Evolutionary conservation across 2,797 vertebrate species (phyloP).

Genomic region (Gymnothorax javanicus): DNA sequence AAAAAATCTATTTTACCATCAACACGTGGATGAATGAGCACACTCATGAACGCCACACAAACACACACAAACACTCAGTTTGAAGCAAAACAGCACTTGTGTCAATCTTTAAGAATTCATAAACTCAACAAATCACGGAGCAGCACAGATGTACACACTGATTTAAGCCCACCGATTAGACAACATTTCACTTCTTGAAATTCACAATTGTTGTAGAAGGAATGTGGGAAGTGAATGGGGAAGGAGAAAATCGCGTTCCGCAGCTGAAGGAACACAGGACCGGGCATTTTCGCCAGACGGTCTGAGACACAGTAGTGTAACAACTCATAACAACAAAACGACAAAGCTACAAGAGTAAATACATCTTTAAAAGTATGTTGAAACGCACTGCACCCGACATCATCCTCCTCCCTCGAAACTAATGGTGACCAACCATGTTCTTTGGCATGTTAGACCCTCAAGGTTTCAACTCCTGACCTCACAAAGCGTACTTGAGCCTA

Average conservation of each 20-base stretch:
- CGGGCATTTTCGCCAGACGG: not conserved
- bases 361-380: not conserved
- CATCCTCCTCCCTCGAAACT: not conserved
- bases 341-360: not conserved
- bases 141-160: not conserved
- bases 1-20: not conserved
- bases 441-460: too few relatives aligned
- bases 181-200: not conserved
- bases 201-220: not conserved
- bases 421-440: too few relatives aligned
- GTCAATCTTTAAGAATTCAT: not conserved
- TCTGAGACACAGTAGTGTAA: not conserved
- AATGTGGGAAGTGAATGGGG: not conserved
- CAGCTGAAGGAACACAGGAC: not conserved
- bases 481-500: too few relatives aligned
- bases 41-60: not conserved
- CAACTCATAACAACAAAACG: not conserved
- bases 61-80: conserved; percentile 38
- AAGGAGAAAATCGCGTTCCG: not conserved
- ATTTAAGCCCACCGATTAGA: not conserved
- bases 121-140: conserved; percentile 16
- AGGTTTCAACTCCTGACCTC: too few relatives aligned
- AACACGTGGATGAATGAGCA: not conserved
- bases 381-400: not conserved
- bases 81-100: not conserved